These are phyloP conservation scores for Himalopsyche japonica DNA, from an alignment of 2,888 invertebrate species.

Conservation along the genomic window DNA sequence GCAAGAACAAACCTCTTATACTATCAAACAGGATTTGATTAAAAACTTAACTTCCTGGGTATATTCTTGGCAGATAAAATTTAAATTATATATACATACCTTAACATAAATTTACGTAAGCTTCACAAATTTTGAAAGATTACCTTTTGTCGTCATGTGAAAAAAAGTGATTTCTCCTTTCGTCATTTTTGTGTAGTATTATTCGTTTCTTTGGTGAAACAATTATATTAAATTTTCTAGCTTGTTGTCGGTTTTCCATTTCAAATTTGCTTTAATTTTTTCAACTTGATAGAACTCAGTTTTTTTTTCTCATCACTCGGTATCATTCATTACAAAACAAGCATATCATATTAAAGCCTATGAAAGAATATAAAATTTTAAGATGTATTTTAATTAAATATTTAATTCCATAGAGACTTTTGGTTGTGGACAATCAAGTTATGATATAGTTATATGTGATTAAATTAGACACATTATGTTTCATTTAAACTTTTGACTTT, in stretches of 20 bases:
- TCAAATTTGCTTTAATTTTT: background rate
- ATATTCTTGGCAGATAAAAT: background rate
- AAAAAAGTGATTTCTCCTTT: background rate
- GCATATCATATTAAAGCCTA: background rate
- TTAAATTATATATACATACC: background rate
- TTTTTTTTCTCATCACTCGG: background rate
- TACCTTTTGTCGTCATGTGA: background rate
- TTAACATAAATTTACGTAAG: background rate
- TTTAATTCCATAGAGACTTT: no score
- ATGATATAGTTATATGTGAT: no score
- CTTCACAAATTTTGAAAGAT: background rate
- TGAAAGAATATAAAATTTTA: background rate
- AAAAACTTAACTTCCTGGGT: background rate
- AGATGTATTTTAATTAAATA: no score
- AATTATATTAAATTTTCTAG: background rate
- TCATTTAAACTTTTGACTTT: no score
- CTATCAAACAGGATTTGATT: constrained; percentile 20
- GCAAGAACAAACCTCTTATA: constrained; percentile 1
- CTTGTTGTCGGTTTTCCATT: background rate
- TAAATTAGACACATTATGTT: no score
- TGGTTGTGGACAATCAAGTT: no score
- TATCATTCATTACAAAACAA: constrained; percentile 1
- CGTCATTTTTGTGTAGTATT: background rate
- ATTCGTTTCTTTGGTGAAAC: background rate
- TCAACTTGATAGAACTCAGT: background rate